Evolutionary conservation across 2,888 invertebrate genomes (phyloP).

Genomic region (Trachelus troglodyta): DNA sequence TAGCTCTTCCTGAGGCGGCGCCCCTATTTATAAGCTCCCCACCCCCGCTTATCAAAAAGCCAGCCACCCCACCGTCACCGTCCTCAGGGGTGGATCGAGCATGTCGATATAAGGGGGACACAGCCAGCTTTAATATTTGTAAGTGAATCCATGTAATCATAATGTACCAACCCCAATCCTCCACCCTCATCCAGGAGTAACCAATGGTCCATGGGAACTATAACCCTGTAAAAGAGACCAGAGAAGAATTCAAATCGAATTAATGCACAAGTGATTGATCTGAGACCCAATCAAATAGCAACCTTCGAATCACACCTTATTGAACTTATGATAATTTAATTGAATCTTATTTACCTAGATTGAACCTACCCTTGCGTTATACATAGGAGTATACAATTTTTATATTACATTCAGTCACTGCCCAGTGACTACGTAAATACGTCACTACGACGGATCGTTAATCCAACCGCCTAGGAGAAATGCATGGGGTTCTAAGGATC

Average conservation of each 20-base stretch:
- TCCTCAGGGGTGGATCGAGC: conserved; percentile 24
- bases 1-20: conserved; percentile 42
- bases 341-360: conserved; percentile 20
- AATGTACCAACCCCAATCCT: neutral
- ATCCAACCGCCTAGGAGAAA: neutral
- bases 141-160: conserved; percentile 21
- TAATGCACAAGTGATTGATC: conserved; percentile 25
- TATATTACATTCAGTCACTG: neutral
- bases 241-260: conserved; percentile 36
- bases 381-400: neutral
- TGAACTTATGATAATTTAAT: conserved; percentile 23
- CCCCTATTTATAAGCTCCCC: conserved; percentile 58
- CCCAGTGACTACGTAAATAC: neutral
- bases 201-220: neutral
- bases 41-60: conserved; percentile 27
- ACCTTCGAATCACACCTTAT: conserved; percentile 12
- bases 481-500: neutral
- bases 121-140: conserved; percentile 22
- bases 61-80: conserved; percentile 18
- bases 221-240: neutral
- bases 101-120: conserved; percentile 2
- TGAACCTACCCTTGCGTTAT: neutral
- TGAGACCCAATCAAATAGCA: conserved; percentile 8
- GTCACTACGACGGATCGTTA: neutral
- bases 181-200: conserved; percentile 3